Percentiles rank a stretch among this genome's conserved stretches.
Evolutionary conservation across 2,113 vertebrate genomes (phyloP).

Genomic region (Bos taurus): DNA sequence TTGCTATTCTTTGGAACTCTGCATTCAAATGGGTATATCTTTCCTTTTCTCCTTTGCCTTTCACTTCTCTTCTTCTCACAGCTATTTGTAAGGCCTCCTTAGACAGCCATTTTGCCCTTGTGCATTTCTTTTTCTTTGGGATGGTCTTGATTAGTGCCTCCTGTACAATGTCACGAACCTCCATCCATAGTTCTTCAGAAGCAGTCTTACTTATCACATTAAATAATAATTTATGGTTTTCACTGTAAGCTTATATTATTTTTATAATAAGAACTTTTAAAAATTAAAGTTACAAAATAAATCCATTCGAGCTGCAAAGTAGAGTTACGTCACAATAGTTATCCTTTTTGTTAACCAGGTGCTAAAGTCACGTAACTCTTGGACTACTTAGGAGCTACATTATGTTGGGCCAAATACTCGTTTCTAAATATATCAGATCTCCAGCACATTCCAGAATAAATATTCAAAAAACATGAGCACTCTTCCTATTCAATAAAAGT

Average conservation of each 20-base stretch:
- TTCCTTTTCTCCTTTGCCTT: neutral
- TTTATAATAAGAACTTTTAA: neutral
- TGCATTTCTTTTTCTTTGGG: neutral
- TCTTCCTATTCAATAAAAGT: neutral
- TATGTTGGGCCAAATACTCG: neutral
- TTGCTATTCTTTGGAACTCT: neutral
- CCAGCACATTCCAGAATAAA: neutral
- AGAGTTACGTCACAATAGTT: neutral
- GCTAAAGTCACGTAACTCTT: neutral
- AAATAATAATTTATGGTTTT: neutral
- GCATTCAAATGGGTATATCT: neutral
- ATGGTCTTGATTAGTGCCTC: neutral
- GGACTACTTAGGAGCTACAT: neutral
- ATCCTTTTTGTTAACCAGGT: neutral
- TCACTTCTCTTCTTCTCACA: neutral
- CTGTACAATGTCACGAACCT: neutral
- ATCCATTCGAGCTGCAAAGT: neutral
- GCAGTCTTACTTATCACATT: neutral
- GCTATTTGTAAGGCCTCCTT: neutral
- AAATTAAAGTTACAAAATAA: neutral
- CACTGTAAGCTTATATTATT: neutral
- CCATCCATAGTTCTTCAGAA: neutral
- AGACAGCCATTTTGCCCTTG: neutral
- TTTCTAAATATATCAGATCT: neutral
- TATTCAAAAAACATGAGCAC: neutral